phyloP scores from a whole-genome alignment of 2,888 invertebrate genomes.

The Spodoptera littoralis region DNA sequence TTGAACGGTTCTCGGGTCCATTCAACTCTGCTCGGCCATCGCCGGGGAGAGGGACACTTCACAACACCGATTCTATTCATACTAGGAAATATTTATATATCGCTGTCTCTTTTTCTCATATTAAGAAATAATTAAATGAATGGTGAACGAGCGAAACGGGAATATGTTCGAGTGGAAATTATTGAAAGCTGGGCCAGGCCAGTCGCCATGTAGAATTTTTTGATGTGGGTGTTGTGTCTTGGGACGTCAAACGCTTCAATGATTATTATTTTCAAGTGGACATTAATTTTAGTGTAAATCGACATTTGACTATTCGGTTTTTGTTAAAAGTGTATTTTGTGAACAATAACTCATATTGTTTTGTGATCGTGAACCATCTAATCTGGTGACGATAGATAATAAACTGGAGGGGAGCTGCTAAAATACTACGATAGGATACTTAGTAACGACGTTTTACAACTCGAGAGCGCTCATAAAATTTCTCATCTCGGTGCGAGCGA shows the following conservation, averaged over 20 bases:
- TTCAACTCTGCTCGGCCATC: slow-evolving; percentile 85
- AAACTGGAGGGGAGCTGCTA: slow-evolving; percentile 87
- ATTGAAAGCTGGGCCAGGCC: slow-evolving; percentile 85
- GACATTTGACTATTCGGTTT: slow-evolving; percentile 70
- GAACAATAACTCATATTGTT: slow-evolving; percentile 71
- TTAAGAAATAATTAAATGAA: slow-evolving; percentile 87
- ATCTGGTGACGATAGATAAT: slow-evolving; percentile 82
- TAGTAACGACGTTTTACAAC: slow-evolving; percentile 88
- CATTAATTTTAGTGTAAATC: slow-evolving; percentile 80
- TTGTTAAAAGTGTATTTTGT: slow-evolving; percentile 70
- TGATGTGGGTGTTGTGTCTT: slow-evolving; percentile 88
- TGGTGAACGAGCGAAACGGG: slow-evolving; percentile 86
- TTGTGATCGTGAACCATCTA: slow-evolving; percentile 77
- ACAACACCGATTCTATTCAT: slow-evolving; percentile 87
- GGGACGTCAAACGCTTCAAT: slow-evolving; percentile 87
- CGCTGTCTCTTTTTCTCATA: slow-evolving; percentile 81
- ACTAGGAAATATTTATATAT: slow-evolving; percentile 86
- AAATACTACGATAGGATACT: slow-evolving; percentile 87
- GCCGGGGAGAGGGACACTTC: slow-evolving; percentile 84
- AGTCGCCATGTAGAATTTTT: slow-evolving; percentile 87
- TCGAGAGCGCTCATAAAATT: slow-evolving; percentile 83
- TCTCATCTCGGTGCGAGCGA: slow-evolving; percentile 83
- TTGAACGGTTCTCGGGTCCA: slow-evolving; percentile 88
- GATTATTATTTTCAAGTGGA: slow-evolving; percentile 87
- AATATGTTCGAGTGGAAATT: slow-evolving; percentile 87